A percentile compares a stretch with the other conserved stretches of the same genome.
These are phyloP conservation scores for Astyanax mexicanus DNA, from an alignment of 2,797 vertebrate genomes.

Conservation along the genomic window DNA sequence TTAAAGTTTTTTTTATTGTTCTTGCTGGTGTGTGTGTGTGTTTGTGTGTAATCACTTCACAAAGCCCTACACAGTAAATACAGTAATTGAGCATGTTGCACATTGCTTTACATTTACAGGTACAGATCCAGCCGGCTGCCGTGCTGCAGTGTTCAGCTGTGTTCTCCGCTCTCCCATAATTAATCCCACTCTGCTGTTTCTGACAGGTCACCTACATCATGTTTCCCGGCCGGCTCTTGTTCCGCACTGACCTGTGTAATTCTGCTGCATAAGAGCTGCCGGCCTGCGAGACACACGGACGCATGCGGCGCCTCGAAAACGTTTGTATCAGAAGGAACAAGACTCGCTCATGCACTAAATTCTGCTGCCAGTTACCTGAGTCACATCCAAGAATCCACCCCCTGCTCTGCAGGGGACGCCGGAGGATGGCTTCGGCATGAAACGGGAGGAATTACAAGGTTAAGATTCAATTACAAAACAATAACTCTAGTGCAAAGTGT, in stretches of 20 bases:
- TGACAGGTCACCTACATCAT: slow-evolving; percentile 17
- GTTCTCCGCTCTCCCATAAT: slow-evolving; percentile 9
- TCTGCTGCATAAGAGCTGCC: slow-evolving; percentile 62
- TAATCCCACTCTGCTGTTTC: slow-evolving; percentile 20
- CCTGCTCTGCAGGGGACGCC: slow-evolving; percentile 40
- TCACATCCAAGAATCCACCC: slow-evolving; percentile 68
- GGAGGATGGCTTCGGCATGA: slow-evolving; percentile 5
- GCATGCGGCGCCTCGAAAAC: slow-evolving; percentile 62
- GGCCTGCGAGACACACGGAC: slow-evolving; percentile 64
- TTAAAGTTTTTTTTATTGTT: no score
- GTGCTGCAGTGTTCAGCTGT: not conserved
- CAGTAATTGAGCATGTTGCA: not conserved
- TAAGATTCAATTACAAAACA: not conserved
- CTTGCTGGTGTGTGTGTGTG: no score
- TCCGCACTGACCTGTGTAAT: slow-evolving; percentile 50
- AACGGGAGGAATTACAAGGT: slow-evolving; percentile 6
- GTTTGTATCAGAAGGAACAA: slow-evolving; percentile 66
- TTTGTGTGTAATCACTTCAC: not conserved
- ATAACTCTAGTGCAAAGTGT: not conserved
- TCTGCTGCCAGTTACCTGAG: slow-evolving; percentile 64
- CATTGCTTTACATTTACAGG: not conserved
- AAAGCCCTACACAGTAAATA: not conserved
- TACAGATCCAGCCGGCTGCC: not conserved
- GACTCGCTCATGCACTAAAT: slow-evolving; percentile 71
- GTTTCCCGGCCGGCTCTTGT: not conserved